Percentiles rank a stretch among this genome's conserved stretches.
These are phyloP conservation scores for Linnaemya tessellans DNA, from an alignment of 2,888 invertebrate genomes.

Conservation along the genomic window DNA sequence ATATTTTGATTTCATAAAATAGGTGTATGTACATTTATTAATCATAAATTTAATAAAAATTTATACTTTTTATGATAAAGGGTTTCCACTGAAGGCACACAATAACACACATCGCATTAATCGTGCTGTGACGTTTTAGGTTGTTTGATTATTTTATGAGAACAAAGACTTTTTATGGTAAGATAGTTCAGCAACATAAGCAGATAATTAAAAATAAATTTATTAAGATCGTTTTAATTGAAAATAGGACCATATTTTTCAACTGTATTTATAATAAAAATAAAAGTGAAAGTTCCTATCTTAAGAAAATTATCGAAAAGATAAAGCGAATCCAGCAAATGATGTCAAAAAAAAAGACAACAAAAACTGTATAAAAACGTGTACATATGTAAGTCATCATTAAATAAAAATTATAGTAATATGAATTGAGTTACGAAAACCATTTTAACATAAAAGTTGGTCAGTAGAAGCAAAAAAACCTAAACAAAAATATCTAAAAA, in stretches of 20 bases:
- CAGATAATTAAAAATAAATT: constrained; percentile 7
- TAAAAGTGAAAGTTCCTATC: constrained; percentile 61
- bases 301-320: constrained; percentile 13
- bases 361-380: constrained; percentile 28
- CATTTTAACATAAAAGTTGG: neutral
- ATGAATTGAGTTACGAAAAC: constrained; percentile 15
- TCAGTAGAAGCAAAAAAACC: neutral
- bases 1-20: too few relatives aligned
- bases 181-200: neutral
- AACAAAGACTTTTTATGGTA: constrained; percentile 36
- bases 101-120: neutral
- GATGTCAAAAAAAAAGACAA: constrained; percentile 26
- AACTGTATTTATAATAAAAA: neutral
- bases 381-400: constrained; percentile 25
- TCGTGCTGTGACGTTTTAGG: constrained; percentile 34
- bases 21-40: too few relatives aligned
- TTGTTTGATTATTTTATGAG: constrained; percentile 33
- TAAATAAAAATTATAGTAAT: constrained; percentile 2
- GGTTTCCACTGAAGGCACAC: neutral
- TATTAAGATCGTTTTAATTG: constrained; percentile 11
- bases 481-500: neutral
- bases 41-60: too few relatives aligned
- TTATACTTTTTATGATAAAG: too few relatives aligned
- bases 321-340: constrained; percentile 37
- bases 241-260: neutral